phyloP scores from a whole-genome alignment of 2,888 invertebrate genomes.

The Lasioglossum zephyrum region DNA sequence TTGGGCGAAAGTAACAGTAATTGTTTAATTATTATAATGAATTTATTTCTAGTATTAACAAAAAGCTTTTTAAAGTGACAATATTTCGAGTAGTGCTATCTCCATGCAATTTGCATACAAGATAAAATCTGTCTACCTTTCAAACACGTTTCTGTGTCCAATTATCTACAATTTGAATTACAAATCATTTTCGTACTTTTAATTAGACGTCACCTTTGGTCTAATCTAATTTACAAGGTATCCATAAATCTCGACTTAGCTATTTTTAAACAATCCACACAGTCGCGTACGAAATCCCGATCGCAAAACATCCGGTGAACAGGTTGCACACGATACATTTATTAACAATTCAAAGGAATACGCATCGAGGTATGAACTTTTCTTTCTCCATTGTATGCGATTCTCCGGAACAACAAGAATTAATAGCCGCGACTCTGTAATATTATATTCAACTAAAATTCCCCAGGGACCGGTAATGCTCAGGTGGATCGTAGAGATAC shows the following conservation, averaged over 20 bases:
- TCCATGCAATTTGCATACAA: neutral
- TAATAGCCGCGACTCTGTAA: neutral
- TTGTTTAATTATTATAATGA: neutral
- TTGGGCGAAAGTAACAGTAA: no score
- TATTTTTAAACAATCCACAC: neutral
- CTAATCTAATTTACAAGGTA: neutral
- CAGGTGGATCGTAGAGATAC: slow-evolving; percentile 40
- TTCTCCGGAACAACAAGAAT: slow-evolving; percentile 15
- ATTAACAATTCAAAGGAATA: neutral
- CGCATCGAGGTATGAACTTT: neutral
- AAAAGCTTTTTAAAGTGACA: neutral
- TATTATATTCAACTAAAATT: slow-evolving; percentile 10
- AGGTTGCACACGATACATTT: neutral
- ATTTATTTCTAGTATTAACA: neutral
- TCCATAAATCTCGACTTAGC: neutral
- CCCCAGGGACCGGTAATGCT: slow-evolving; percentile 30
- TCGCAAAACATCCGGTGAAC: neutral
- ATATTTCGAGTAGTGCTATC: neutral
- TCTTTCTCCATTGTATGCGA: neutral
- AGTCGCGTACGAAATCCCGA: neutral
- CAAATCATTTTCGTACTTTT: neutral
- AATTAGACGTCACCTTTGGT: neutral
- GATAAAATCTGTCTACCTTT: neutral
- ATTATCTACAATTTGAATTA: neutral
- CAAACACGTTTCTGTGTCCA: neutral